Conservation (phyloP, 2,888 invertebrate species). For the Thymelicus lineola region DNA sequence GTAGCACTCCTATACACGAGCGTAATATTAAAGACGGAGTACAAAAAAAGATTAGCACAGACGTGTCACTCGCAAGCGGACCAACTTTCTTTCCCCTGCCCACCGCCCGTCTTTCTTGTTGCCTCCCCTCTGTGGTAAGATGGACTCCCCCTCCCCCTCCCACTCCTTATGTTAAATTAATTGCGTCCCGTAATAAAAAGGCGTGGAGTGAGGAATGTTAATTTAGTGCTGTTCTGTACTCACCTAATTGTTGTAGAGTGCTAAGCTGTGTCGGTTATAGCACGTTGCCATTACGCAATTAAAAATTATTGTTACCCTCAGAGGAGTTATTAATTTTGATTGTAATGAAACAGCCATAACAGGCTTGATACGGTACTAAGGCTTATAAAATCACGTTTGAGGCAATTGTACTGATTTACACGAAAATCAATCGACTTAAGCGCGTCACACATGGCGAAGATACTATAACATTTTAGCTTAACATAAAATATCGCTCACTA, state of each 20-base stretch:
- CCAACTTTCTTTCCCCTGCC: constrained; percentile 16
- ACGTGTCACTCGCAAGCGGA: constrained; percentile 31
- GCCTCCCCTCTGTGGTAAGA: constrained; percentile 32
- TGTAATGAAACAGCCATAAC: background rate
- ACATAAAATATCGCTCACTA: too few relatives aligned
- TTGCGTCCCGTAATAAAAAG: constrained; percentile 27
- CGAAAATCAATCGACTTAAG: too few relatives aligned
- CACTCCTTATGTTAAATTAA: constrained; percentile 34
- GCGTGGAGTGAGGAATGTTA: constrained; percentile 23
- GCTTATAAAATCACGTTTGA: too few relatives aligned
- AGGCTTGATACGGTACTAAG: too few relatives aligned
- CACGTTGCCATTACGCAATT: constrained; percentile 30
- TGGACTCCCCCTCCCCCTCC: constrained; percentile 24
- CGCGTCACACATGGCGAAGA: too few relatives aligned
- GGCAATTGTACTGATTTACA: too few relatives aligned
- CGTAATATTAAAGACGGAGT: constrained; percentile 36
- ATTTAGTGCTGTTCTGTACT: constrained; percentile 20
- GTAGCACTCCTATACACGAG: too few relatives aligned
- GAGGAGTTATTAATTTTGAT: constrained; percentile 20
- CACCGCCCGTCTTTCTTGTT: constrained; percentile 19
- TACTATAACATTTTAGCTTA: too few relatives aligned
- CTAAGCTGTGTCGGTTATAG: constrained; percentile 24
- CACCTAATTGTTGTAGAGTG: constrained; percentile 32
- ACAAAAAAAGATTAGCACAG: constrained; percentile 27
- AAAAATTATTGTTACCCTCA: constrained; percentile 8